These are phyloP conservation scores for Drosophila picticornis DNA, from an alignment of 2,888 invertebrate genomes.

Conservation along the genomic window DNA sequence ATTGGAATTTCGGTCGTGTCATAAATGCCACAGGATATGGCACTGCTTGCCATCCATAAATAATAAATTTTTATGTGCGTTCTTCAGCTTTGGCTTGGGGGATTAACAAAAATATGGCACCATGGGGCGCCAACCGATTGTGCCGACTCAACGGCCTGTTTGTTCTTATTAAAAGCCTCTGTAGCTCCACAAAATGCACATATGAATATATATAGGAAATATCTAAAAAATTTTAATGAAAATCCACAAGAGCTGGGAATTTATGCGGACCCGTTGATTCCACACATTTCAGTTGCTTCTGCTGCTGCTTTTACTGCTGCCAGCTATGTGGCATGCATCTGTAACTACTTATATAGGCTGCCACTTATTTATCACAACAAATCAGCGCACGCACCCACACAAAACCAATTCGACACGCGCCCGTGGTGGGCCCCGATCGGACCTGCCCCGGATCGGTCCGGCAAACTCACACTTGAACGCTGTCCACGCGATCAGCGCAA, in stretches of 20 bases:
- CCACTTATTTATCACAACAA: slow-evolving; percentile 83
- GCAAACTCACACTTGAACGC: slow-evolving; percentile 34
- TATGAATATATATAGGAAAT: slow-evolving; percentile 29
- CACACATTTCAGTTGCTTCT: slow-evolving; percentile 3
- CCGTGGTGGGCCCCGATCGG: slow-evolving; percentile 66
- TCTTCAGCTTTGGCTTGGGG: slow-evolving; percentile 69
- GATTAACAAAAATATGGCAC: slow-evolving; percentile 75
- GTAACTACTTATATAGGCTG: slow-evolving; percentile 67
- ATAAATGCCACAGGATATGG: slow-evolving; percentile 79
- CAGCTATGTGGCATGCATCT: slow-evolving; percentile 37
- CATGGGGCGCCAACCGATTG: slow-evolving; percentile 80
- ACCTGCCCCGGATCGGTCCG: slow-evolving; percentile 1
- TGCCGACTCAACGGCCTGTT: slow-evolving; percentile 81
- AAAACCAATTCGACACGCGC: slow-evolving; percentile 83
- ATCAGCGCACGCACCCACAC: slow-evolving; percentile 82
- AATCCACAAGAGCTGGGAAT: slow-evolving; percentile 66
- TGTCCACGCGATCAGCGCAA: slow-evolving; percentile 80
- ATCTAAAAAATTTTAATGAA: slow-evolving; percentile 76
- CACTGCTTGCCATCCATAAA: slow-evolving; percentile 77
- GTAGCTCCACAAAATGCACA: slow-evolving; percentile 14
- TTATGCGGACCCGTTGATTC: slow-evolving; percentile 54
- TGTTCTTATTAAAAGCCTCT: slow-evolving; percentile 72
- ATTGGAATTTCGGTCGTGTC: slow-evolving; percentile 79
- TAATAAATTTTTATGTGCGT: slow-evolving; percentile 79
- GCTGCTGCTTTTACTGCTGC: not conserved